Conservation (phyloP, 1,140 invertebrate species). For the Platyura marginata region DNA sequence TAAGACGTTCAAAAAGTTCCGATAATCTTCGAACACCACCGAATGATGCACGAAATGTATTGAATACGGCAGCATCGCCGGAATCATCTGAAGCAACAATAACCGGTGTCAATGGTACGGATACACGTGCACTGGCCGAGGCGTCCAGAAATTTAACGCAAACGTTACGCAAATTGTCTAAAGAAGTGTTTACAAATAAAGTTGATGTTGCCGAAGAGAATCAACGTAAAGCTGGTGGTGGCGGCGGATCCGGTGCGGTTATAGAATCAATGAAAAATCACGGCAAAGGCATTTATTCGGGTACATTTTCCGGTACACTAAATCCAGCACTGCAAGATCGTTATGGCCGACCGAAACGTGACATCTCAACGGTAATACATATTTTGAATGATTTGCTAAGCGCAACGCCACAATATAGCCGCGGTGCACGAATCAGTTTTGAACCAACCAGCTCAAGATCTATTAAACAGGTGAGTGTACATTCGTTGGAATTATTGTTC, state of each 20-base stretch:
- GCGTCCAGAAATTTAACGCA: constrained; percentile 81
- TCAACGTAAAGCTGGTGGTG: constrained; percentile 13
- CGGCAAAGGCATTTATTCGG: constrained; percentile 74
- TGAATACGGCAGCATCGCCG: neutral
- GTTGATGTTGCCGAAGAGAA: constrained; percentile 32
- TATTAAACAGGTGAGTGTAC: constrained; percentile 7
- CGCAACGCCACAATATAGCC: constrained; percentile 48
- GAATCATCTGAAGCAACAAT: constrained; percentile 15
- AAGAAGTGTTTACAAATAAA: constrained; percentile 59
- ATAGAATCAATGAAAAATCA: constrained; percentile 88
- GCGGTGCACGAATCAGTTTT: constrained; percentile 25
- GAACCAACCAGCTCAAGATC: constrained; percentile 18
- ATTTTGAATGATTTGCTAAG: constrained; percentile 87
- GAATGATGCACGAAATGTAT: neutral
- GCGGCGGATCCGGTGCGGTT: constrained; percentile 54
- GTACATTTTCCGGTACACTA: constrained; percentile 68
- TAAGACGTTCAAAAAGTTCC: neutral
- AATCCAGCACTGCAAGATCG: constrained; percentile 87
- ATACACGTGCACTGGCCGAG: constrained; percentile 63
- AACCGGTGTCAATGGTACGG: constrained; percentile 29
- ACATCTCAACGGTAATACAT: constrained; percentile 88
- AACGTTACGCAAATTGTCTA: constrained; percentile 75
- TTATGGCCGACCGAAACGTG: constrained; percentile 72
- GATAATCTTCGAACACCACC: neutral
- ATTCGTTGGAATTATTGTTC: too few relatives aligned